Conservation (phyloP, 2,113 vertebrate genomes). For the Hippocampus barbouri region DNA sequence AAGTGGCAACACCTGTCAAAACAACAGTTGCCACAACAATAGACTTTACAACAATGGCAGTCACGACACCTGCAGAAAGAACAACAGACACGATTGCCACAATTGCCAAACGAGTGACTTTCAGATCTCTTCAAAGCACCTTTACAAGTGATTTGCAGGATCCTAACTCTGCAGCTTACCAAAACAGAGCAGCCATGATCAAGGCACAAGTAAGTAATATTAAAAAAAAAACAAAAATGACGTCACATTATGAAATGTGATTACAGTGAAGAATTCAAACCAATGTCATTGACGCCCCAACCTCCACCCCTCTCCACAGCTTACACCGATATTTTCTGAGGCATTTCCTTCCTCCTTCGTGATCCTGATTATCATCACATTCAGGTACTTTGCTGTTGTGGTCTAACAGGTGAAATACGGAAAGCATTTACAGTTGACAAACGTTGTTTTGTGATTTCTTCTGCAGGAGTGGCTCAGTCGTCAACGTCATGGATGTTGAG, state of each 20-base stretch:
- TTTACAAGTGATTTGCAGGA: conserved; percentile 11
- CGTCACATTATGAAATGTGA: background rate
- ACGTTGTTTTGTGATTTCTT: background rate
- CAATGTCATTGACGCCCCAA: background rate
- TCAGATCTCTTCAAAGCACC: conserved; percentile 1
- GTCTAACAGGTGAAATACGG: background rate
- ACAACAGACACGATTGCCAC: background rate
- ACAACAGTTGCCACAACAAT: background rate
- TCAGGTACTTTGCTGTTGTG: conserved; percentile 24
- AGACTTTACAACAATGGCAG: background rate
- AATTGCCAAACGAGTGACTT: background rate
- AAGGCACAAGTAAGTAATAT: background rate
- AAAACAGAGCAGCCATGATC: background rate
- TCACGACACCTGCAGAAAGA: background rate
- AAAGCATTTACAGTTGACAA: background rate
- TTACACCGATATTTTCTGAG: background rate
- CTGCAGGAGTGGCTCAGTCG: conserved; percentile 46
- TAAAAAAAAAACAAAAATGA: too few species aligned
- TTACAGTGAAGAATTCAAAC: background rate
- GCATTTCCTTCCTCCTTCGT: conserved; percentile 18
- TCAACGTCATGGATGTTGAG: background rate
- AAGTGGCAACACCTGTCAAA: background rate
- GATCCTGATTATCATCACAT: conserved; percentile 1
- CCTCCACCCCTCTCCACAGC: conserved; percentile 16
- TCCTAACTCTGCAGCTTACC: background rate